A percentile compares a stretch with the other conserved stretches of the same genome.
Conservation (phyloP, 2,113 vertebrate genomes). For the Hippocampus guttulatus region DNA sequence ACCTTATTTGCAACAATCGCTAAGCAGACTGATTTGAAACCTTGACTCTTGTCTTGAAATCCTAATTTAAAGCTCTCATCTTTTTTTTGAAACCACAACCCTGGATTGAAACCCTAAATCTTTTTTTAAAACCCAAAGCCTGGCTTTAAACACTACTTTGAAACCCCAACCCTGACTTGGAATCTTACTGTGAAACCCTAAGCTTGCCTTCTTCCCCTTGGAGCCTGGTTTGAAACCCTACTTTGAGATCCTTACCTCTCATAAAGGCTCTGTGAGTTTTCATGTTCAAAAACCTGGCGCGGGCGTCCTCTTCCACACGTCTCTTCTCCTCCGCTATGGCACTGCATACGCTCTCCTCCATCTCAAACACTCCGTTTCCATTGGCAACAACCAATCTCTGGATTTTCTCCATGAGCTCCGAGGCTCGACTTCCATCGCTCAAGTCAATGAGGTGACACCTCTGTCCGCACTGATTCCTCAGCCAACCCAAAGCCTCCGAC, state of each 20-base stretch:
- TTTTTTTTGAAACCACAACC: background rate
- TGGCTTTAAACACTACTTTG: too few species aligned
- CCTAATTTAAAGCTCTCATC: too few species aligned
- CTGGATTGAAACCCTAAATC: background rate
- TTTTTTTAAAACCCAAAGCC: too few species aligned
- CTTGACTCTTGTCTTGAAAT: too few species aligned
- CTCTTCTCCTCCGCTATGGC: conserved; percentile 34
- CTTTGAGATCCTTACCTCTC: conserved; percentile 39
- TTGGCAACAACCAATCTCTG: conserved; percentile 39
- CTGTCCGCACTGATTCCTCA: conserved; percentile 47
- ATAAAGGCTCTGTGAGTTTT: conserved; percentile 40
- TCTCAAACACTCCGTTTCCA: conserved; percentile 44
- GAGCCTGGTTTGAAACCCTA: background rate
- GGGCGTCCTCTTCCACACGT: conserved; percentile 45
- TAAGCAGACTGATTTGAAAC: too few species aligned
- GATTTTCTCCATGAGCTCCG: conserved; percentile 53
- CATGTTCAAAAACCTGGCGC: conserved; percentile 42
- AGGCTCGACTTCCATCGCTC: background rate
- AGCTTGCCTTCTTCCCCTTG: background rate
- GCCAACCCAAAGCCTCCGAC: conserved; percentile 42
- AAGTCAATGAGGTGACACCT: conserved; percentile 48
- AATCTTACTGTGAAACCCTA: background rate
- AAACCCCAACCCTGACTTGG: background rate
- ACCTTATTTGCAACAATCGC: background rate
- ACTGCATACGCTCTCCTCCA: conserved; percentile 26